phyloP scores from a whole-genome alignment of 2,113 vertebrate genomes.

The Hoplias malabaricus region DNA sequence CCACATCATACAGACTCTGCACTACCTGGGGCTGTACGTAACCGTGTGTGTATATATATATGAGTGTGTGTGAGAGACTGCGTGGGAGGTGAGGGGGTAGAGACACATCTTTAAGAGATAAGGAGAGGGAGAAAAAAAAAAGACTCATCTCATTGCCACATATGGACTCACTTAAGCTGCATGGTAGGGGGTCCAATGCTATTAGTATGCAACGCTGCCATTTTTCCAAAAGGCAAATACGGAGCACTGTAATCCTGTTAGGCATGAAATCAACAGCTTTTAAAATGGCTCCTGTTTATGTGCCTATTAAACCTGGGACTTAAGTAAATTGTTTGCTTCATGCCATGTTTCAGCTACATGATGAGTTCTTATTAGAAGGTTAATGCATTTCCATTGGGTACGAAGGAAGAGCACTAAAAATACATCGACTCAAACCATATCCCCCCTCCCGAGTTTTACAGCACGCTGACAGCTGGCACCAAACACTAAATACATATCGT shows the following conservation, averaged over 20 bases:
- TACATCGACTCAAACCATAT: conserved; percentile 55
- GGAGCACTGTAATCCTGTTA: conserved; percentile 69
- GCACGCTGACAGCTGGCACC: conserved; percentile 60
- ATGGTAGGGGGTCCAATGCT: conserved; percentile 50
- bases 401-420: conserved; percentile 62
- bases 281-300: conserved; percentile 62
- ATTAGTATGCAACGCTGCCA: conserved; percentile 50
- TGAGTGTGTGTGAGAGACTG: background rate
- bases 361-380: conserved; percentile 64
- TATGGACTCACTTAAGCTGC: conserved; percentile 55
- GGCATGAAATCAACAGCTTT: conserved; percentile 66
- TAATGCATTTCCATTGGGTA: conserved; percentile 63
- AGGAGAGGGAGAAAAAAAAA: conserved; percentile 37
- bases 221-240: conserved; percentile 55
- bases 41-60: conserved; percentile 9
- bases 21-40: conserved; percentile 44
- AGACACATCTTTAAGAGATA: conserved; percentile 56
- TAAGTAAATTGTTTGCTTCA: conserved; percentile 66
- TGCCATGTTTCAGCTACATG: conserved; percentile 56
- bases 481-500: conserved; percentile 64
- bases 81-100: conserved; percentile 8
- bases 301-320: conserved; percentile 62
- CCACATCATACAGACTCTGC: conserved; percentile 31
- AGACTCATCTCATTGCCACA: conserved; percentile 45
- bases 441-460: conserved; percentile 54